Base-by-base conservation (phyloP, 2,113 vertebrate species). In the Pteruthius melanotis region DNA sequence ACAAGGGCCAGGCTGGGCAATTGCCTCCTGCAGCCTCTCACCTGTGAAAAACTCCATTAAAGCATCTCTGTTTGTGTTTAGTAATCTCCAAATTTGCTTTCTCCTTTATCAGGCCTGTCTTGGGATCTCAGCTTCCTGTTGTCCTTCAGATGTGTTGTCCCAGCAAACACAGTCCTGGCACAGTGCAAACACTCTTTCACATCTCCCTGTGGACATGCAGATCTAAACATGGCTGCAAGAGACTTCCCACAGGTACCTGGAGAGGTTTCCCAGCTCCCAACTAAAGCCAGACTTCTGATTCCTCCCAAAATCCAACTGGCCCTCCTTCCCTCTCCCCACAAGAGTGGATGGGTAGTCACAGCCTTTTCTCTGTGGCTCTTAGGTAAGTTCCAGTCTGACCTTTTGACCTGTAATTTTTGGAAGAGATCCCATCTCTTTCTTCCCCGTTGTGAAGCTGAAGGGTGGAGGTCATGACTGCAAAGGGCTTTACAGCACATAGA, bases 161-260 rank as follows among this genome's bases (percentile, higher is more conserved):
- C 56, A 42, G 53, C 53, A 87, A 80, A 77, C 24, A 15, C 6
- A 39, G 20, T 6, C 11, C 2, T 24, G 20, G 16, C 54, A 39
- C 26, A 33, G 20, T 15, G 30, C 40, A 61, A 42, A 26, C 10
- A 7, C 11, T 45, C 14, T 11, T 31, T 56, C 27, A 2, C 9
- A 3, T 8, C 37, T 81, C 49, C 1, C 2, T 6, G 10, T 26
- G 24, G 6, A 3, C 14, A 1, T 21, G 21, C 31, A 50, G 40
- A 44, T 22, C 7, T 21, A 18, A 18, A 52, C 3, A 1, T 2
- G 50, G 31, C 39, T 71, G 57, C 9, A 45, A n/a, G 53, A 33
- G 70, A 44, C 37, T 28, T 78, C 30, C 61, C n/a, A 65, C 16
- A 54, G 26, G 14, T 18, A 24, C 49, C 61, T 59, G 89, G 70